Percentiles rank a stretch among this genome's conserved stretches.
Conservation (phyloP, 1,140 invertebrate genomes). For the Limonius californicus region DNA sequence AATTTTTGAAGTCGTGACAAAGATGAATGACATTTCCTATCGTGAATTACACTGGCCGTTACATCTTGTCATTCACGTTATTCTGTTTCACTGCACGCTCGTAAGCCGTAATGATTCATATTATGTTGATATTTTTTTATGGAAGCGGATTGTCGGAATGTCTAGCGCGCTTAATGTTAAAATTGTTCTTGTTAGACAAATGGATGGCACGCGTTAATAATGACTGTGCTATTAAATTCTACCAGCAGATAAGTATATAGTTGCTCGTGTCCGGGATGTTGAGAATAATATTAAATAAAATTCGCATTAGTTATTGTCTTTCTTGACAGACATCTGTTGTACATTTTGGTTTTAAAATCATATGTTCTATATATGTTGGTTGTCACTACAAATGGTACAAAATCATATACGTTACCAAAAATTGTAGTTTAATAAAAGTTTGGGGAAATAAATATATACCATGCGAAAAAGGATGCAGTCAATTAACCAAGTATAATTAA, state of each 20-base stretch:
- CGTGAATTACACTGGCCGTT: background rate
- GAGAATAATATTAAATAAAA: constrained; percentile 24
- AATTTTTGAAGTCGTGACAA: too few relatives aligned
- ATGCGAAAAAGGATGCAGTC: too few relatives aligned
- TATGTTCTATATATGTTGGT: too few relatives aligned
- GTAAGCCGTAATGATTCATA: constrained; percentile 20
- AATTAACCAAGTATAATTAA: too few relatives aligned
- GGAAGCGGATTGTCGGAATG: constrained; percentile 27
- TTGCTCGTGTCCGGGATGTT: constrained; percentile 31
- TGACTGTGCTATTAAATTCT: constrained; percentile 26
- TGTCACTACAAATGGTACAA: too few relatives aligned
- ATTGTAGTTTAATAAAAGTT: too few relatives aligned
- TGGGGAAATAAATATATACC: too few relatives aligned
- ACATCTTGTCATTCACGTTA: background rate
- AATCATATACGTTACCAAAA: too few relatives aligned
- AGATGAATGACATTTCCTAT: background rate
- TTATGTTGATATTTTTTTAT: constrained; percentile 24
- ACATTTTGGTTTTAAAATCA: constrained; percentile 6
- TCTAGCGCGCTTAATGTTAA: constrained; percentile 29
- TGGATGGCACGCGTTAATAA: constrained; percentile 31
- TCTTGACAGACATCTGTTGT: constrained; percentile 9
- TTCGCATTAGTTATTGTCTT: constrained; percentile 14
- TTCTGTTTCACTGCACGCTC: background rate
- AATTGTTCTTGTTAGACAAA: constrained; percentile 33
- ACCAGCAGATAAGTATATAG: constrained; percentile 26